These are phyloP conservation scores for Peromyscus melanophrys DNA, from an alignment of 2,797 vertebrate genomes.

Conservation along the genomic window DNA sequence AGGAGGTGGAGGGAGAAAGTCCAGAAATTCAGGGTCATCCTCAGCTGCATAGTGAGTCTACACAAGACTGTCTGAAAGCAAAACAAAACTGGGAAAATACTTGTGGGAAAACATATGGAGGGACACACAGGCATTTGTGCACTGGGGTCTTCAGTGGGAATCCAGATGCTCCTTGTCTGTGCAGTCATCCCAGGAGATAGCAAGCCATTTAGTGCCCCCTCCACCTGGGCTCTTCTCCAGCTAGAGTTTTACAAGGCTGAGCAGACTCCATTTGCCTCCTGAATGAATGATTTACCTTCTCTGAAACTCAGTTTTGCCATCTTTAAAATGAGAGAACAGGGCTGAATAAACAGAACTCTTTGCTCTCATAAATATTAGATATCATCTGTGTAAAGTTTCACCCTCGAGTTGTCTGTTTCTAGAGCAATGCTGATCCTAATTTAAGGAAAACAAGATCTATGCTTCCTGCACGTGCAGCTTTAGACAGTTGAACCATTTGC, in stretches of 20 bases:
- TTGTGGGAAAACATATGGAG: neutral
- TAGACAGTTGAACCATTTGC: neutral
- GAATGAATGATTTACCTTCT: conserved; percentile 43
- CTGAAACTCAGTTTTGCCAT: neutral
- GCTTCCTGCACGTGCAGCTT: neutral
- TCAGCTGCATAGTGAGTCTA: neutral
- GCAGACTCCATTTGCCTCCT: conserved; percentile 23
- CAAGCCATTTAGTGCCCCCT: neutral
- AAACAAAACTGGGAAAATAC: neutral
- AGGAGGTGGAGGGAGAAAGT: neutral
- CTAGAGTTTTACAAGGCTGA: conserved; percentile 10
- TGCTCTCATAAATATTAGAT: conserved; percentile 4
- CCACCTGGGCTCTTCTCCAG: neutral
- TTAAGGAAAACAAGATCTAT: neutral
- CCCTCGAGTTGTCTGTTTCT: neutral
- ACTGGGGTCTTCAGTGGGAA: neutral
- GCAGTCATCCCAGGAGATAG: neutral
- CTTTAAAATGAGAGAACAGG: conserved; percentile 50
- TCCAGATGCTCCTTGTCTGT: neutral
- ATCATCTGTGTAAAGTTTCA: neutral
- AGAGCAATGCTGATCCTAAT: neutral
- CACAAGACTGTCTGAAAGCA: neutral
- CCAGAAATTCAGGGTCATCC: neutral
- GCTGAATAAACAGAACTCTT: neutral
- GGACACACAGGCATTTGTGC: neutral